Percentiles rank a stretch among this genome's conserved stretches.
phyloP scores from a whole-genome alignment of 2,113 vertebrate genomes.

The Cyanoramphus novaezelandiae region DNA sequence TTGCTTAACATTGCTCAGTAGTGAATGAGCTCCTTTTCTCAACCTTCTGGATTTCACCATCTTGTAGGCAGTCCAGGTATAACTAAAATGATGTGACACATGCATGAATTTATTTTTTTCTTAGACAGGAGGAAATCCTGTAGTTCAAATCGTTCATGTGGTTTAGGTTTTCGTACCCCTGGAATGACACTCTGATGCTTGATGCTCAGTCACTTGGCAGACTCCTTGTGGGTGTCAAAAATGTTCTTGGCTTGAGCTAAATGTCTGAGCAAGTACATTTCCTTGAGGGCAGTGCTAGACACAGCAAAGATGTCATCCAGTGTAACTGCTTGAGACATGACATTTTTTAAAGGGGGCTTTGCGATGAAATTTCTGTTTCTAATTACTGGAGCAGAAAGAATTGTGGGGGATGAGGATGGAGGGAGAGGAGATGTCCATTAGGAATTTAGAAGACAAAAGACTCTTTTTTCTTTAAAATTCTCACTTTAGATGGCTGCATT shows the following conservation, averaged over 20 bases:
- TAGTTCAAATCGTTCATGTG: background rate
- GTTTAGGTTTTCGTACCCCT: constrained; percentile 4
- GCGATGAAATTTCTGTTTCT: background rate
- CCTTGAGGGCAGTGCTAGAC: constrained; percentile 23
- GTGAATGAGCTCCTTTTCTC: background rate
- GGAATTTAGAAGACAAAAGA: background rate
- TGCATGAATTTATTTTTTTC: background rate
- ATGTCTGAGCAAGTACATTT: constrained; percentile 20
- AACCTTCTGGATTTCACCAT: background rate
- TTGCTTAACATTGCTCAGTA: background rate
- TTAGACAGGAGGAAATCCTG: background rate
- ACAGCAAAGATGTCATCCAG: background rate
- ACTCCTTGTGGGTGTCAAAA: constrained; percentile 42
- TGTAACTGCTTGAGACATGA: background rate
- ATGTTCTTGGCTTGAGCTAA: constrained; percentile 43
- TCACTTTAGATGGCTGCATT: background rate
- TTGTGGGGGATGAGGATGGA: rapidly evolving
- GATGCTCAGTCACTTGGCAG: constrained; percentile 40
- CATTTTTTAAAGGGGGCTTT: background rate
- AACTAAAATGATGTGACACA: background rate
- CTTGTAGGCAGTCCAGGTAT: background rate
- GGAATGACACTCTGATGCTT: background rate
- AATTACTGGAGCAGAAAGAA: background rate
- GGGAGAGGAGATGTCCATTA: background rate
- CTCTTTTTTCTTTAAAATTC: background rate